Percentiles rank a stretch among this genome's conserved stretches.
Conservation (phyloP, 2,888 invertebrate species). For the Cerastis leucographa region DNA sequence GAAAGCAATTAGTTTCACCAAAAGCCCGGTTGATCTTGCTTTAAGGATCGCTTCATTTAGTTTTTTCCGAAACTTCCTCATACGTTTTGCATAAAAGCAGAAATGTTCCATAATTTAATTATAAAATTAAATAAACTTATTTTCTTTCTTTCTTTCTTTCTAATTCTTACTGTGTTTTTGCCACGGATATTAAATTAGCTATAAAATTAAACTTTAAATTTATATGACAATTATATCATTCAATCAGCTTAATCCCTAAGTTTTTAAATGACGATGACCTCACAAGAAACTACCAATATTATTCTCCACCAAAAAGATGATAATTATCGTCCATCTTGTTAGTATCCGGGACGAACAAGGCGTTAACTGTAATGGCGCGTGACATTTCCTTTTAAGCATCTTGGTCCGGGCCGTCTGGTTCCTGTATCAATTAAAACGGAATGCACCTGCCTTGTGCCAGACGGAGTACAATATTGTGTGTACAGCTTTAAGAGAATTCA, state of each 20-base stretch:
- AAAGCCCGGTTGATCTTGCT: not conserved
- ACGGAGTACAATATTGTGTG: not conserved
- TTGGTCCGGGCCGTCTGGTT: slow-evolving; percentile 55
- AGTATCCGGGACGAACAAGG: slow-evolving; percentile 33
- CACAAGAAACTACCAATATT: not conserved
- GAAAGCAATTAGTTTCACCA: not conserved
- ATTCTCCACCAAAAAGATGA: slow-evolving; percentile 7
- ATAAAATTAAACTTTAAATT: not conserved
- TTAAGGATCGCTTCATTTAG: not conserved
- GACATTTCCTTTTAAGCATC: slow-evolving; percentile 66
- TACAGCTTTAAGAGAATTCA: not conserved
- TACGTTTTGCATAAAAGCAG: not conserved
- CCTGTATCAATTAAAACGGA: slow-evolving; percentile 60
- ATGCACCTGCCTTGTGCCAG: slow-evolving; percentile 48
- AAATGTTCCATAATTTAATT: not conserved
- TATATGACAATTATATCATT: slow-evolving; percentile 28
- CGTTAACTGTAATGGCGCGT: slow-evolving; percentile 43
- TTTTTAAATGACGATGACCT: not conserved
- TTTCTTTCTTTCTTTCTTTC: no score
- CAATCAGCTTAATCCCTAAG: slow-evolving; percentile 20
- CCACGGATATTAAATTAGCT: not conserved
- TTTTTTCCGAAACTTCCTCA: not conserved
- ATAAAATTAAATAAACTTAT: no score
- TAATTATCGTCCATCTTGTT: slow-evolving; percentile 39
- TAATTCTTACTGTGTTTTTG: no score